Base-by-base conservation (phyloP, 2,113 vertebrate genomes). In the Microcebus lehilahytsara region DNA sequence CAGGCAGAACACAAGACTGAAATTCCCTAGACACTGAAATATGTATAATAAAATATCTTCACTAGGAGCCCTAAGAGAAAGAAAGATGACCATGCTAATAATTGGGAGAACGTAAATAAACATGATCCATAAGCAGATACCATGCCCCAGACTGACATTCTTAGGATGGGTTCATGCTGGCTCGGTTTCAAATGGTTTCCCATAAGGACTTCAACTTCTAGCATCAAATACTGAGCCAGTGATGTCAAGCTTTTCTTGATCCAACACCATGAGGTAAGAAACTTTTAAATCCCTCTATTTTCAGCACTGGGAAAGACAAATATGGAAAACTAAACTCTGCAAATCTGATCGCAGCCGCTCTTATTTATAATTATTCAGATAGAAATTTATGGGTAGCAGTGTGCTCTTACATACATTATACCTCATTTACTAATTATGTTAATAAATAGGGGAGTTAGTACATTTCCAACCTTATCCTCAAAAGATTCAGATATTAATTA, bases 221-320 rank as follows among this genome's bases (percentile, higher is more conserved):
- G 97, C 96, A 98, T 97, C 95, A 98, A 93, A 98, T 98, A 98
- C 97, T 97, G 96, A 97, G 96, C 96, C 95, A 98, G 87, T 97
- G 98, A 97, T 97, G 97, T 98, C 96, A 98, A 97, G 96, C 96
- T 98, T 97, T 98, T 89, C 95, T 98, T 97, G 96, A 98, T 98
- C 97, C 96, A 97, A 98, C 97, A 98, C 95, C 96, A 98, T 97
- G 97, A 98, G 97, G 98, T 98, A 98, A 98, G 91, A 98, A 93
- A 91, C 89, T 97, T 98, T 98, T 97, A 98, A 98, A 98, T 97
- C 95, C 74, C 97, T 98, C 98, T 97, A 97, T 98, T 98, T 98
- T 98, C 97, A 98, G 96, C 85, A 97, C 96, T 95, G 95, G 95
- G 97, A 98, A 98, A 98, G 40, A 98, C 97, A 98, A 98, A 97